Conservation (phyloP, 2,888 invertebrate species). For the Diploptera punctata region DNA sequence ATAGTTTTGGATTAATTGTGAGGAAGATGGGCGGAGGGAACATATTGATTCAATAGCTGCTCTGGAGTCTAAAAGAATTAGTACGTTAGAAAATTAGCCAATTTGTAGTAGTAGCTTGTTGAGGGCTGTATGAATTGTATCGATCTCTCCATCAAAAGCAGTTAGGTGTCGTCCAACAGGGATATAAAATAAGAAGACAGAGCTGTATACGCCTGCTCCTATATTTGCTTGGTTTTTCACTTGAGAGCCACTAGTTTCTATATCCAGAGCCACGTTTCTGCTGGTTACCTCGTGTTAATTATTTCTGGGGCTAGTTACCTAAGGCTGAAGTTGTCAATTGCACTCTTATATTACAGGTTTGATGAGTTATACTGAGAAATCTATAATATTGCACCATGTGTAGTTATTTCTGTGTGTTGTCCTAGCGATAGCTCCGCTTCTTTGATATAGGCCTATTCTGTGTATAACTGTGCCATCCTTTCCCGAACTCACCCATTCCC, state of each 20-base stretch:
- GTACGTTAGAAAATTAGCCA: not conserved
- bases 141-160: too few relatives aligned
- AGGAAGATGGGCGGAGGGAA: not conserved
- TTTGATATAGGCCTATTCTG: too few relatives aligned
- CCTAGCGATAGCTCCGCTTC: too few relatives aligned
- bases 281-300: not conserved
- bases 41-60: not conserved
- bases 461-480: too few relatives aligned
- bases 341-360: not conserved
- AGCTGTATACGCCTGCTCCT: not conserved
- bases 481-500: too few relatives aligned
- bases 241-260: not conserved
- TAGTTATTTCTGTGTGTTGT: too few relatives aligned
- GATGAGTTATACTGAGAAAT: not conserved
- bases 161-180: too few relatives aligned
- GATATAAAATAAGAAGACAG: not conserved
- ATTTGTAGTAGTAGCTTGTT: not conserved
- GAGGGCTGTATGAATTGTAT: not conserved
- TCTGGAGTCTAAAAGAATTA: constrained; percentile 3
- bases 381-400: not conserved
- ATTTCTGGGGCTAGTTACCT: too few relatives aligned
- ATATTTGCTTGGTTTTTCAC: not conserved
- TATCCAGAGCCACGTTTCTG: not conserved
- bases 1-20: too few relatives aligned
- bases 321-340: too few relatives aligned